Evolutionary conservation across 2,797 vertebrate genomes (phyloP), one percentile per base, ranked within the genome.

Genomic region (Cyclura pinguis): DNA sequence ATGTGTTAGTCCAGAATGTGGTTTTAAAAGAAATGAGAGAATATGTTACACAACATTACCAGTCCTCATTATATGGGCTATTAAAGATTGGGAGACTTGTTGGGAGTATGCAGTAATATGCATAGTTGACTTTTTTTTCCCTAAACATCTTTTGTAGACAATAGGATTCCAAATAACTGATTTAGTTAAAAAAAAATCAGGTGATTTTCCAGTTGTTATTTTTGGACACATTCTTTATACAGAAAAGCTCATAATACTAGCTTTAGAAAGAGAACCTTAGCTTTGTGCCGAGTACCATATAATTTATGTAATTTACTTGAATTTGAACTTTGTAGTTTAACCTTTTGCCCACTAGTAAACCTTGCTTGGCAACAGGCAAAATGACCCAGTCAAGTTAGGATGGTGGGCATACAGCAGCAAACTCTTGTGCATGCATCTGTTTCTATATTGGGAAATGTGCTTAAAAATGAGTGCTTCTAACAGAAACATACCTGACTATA

Each of bases 171-270:
- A 93, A 94, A 91, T 80, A 94, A 3, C 35, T 90, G n/a, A 47
- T 83, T 78, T n/a, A 62, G 59, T 92, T 59, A 52, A 72, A 88
- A 93, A 91, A 85, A n/a, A 86, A 82, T 82, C 89, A 76, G 92
- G 74, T 84, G 86, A 91, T 91, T 80, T 10, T 89, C 42, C n/a
- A 77, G 12, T 82, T 67, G 76, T 88, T 95, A 90, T 90, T 94
- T 95, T 92, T 90, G 88, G 91, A 86, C 4, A 5, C 82, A 52
- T 73, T 90, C 52, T 42, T 52, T n/a, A 72, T 91, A 78, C 92
- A 67, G 85, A 92, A 93, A 93, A 89, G 0, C 0, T 38, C 38
- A 72, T 80, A 69, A 72, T 77, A 42, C 88, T 88, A 94, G 38
- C 77, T 90, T 52, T 72, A 88, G 35, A 69, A 84, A 74, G 35